A percentile compares a stretch with the other conserved stretches of the same genome.
Evolutionary conservation across 1,140 invertebrate genomes (phyloP).

Genomic region (Idris sp.): DNA sequence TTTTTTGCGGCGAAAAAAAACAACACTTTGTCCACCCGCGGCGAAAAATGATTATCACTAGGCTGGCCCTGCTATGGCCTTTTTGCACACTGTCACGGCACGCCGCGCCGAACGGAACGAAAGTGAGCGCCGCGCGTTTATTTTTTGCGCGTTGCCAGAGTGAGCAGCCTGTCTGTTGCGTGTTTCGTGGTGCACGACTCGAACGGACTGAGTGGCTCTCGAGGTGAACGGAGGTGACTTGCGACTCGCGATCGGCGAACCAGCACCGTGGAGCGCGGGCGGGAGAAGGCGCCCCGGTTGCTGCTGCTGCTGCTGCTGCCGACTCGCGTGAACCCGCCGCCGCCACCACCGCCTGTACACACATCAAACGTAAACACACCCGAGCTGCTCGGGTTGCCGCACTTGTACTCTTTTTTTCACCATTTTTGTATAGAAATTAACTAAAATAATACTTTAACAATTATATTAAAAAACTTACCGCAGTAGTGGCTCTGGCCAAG

Average conservation of each 20-base stretch:
- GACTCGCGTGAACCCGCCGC: conserved; percentile 56
- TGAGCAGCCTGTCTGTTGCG: conserved; percentile 61
- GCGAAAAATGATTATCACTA: too few species aligned
- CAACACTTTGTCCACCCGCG: too few species aligned
- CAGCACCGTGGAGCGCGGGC: conserved; percentile 65
- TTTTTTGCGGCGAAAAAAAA: too few species aligned
- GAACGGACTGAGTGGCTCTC: conserved; percentile 65
- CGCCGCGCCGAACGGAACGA: conserved; percentile 37
- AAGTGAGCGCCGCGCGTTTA: conserved; percentile 38
- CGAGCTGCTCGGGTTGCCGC: conserved; percentile 60
- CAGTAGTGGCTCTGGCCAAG: too few species aligned
- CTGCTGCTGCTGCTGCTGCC: too few species aligned
- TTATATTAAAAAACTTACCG: too few species aligned
- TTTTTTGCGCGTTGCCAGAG: conserved; percentile 53
- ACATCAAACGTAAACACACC: conserved; percentile 49
- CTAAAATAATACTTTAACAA: too few species aligned
- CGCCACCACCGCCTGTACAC: conserved; percentile 55
- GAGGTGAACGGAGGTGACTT: conserved; percentile 77
- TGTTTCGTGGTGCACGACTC: conserved; percentile 68
- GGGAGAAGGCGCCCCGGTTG: conserved; percentile 67
- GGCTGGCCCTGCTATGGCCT: too few species aligned
- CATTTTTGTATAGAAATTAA: too few species aligned
- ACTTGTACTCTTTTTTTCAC: too few species aligned
- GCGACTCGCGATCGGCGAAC: conserved; percentile 69
- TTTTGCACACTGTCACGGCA: conserved; percentile 47